Base-by-base conservation (phyloP, 2,888 invertebrate species). In the Andrena trimmerana region DNA sequence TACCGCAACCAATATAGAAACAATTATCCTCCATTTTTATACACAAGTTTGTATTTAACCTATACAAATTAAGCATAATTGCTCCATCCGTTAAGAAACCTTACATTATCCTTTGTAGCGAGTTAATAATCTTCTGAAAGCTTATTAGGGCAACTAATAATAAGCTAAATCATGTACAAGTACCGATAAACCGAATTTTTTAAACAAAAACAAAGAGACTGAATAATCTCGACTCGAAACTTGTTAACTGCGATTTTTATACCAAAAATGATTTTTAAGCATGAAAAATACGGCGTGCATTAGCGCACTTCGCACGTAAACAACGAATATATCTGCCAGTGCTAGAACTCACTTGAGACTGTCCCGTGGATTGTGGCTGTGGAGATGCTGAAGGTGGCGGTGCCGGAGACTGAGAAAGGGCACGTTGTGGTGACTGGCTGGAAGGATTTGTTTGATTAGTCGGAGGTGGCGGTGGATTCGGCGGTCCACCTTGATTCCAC, bases 371-470 rank as follows among this genome's bases (percentile, higher is more conserved):
- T 85, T 93, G 94, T 31, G 94, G 94, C 84, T 94, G 94, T 13
- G 94, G 94, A 27, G 94, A 94, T 60, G 94, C 94, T 78, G 94
- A 93, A 68, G 94, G 93, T 81, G 94, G 94, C 54, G 94, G 94
- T 84, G 94, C 94, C 76, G 94, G 94, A 52, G 94, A 94, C 76
- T 94, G 94, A 63, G 94, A 94, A 81, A 94, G 90, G 84, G 94
- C 92, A 74, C 94, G 92, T 81, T 94, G 94, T 52, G 94, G 94
- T 73, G 94, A 94, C 85, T 93, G 94, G 90, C 93, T 93, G 80
- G 93, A 92, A 76, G 92, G 90, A 89, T 92, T 94, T 42, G 90
- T 91, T 86, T 93, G 94, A 91, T 92, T 93, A 59, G 86, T 84
- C 13, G 93, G 88, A 50, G 93, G 91, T 68, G 93, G 93, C 52